These are phyloP conservation scores for Vanacampus margaritifer DNA, from an alignment of 2,113 vertebrate species.

Conservation along the genomic window DNA sequence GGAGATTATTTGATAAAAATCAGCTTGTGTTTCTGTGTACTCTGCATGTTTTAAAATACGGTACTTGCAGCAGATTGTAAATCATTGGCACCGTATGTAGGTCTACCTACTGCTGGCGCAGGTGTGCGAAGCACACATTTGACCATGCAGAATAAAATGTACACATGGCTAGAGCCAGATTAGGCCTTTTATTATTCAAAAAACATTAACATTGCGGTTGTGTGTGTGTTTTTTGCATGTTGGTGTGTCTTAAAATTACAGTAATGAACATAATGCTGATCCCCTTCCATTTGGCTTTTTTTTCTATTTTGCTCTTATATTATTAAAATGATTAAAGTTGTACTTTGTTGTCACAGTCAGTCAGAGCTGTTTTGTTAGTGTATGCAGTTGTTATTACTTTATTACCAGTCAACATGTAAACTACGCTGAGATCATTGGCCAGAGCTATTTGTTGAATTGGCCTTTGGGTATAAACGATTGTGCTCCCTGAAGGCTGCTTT, in stretches of 20 bases:
- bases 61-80: constrained; percentile 10
- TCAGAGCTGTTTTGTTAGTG: too few species aligned
- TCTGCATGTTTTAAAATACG: constrained; percentile 8
- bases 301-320: background rate
- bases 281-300: too few species aligned
- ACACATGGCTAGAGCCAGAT: constrained; percentile 18
- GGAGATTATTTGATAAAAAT: constrained; percentile 22
- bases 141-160: background rate
- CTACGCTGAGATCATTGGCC: too few species aligned
- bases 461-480: too few species aligned
- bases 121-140: constrained; percentile 8
- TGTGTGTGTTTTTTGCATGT: background rate
- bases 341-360: too few species aligned
- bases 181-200: constrained; percentile 18
- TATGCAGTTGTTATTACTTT: too few species aligned
- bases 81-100: constrained; percentile 23
- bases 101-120: constrained; percentile 8
- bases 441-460: too few species aligned
- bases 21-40: constrained; percentile 12
- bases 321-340: too few species aligned
- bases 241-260: background rate
- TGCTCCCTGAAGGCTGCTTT: too few species aligned
- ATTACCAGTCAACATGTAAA: too few species aligned
- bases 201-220: constrained; percentile 21
- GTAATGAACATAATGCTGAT: background rate